Conservation (phyloP, 2,888 invertebrate species). For the Drosophila paranaensis region DNA sequence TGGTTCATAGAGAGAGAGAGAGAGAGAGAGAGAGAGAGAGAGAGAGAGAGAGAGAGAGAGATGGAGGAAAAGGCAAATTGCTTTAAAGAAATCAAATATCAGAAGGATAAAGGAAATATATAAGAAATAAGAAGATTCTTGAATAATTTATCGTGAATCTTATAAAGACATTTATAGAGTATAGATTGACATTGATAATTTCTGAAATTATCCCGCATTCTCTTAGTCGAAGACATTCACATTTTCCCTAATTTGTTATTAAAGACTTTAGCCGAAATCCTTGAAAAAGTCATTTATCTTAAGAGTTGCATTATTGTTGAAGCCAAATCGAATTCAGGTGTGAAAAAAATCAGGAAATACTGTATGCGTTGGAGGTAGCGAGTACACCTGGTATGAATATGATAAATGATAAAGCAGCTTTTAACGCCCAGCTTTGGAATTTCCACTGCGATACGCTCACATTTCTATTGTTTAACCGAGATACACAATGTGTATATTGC, state of each 20-base stretch:
- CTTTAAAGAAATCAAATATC: too few relatives aligned
- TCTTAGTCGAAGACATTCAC: too few relatives aligned
- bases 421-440: constrained; percentile 12
- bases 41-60: too few relatives aligned
- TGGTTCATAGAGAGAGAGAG: background rate
- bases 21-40: too few relatives aligned
- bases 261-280: constrained; percentile 2
- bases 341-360: constrained; percentile 9
- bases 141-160: too few relatives aligned
- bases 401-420: constrained; percentile 14
- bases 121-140: background rate
- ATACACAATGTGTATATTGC: constrained; percentile 12
- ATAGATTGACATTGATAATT: too few relatives aligned
- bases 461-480: constrained; percentile 30
- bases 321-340: background rate
- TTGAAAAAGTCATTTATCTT: constrained; percentile 2
- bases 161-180: too few relatives aligned
- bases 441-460: constrained; percentile 12
- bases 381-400: background rate
- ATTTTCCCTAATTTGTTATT: background rate
- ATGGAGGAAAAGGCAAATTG: background rate
- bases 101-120: background rate
- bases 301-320: constrained; percentile 8
- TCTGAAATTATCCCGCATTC: too few relatives aligned
- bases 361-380: background rate